These are phyloP conservation scores for Cheilosia vulpina DNA, from an alignment of 2,888 invertebrate genomes.

Conservation along the genomic window DNA sequence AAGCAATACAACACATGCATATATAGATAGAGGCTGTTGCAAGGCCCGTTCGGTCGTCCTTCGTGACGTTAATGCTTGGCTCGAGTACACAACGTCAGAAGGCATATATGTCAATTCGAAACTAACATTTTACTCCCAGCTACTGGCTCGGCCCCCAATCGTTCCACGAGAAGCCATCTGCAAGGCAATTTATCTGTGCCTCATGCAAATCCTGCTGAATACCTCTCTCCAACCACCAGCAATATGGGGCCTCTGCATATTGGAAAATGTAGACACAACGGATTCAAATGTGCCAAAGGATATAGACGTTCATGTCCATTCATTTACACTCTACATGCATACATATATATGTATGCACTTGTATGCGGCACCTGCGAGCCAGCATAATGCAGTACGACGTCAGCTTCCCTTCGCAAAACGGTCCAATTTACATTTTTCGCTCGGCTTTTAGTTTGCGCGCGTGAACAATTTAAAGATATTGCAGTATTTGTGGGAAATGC, in stretches of 20 bases:
- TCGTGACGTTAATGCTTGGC: constrained; percentile 46
- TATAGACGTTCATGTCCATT: constrained; percentile 35
- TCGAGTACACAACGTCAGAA: constrained; percentile 26
- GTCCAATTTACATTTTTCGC: constrained; percentile 27
- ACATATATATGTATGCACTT: background rate
- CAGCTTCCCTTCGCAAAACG: constrained; percentile 40
- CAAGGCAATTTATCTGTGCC: constrained; percentile 55
- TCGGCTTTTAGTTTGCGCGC: constrained; percentile 46
- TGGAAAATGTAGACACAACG: constrained; percentile 63
- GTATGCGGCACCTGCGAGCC: constrained; percentile 16
- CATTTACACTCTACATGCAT: constrained; percentile 36
- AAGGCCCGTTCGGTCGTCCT: background rate
- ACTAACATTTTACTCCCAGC: constrained; percentile 26
- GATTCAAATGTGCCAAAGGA: constrained; percentile 65
- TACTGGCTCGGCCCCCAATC: constrained; percentile 11
- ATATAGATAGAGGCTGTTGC: background rate
- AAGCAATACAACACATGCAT: constrained; percentile 41
- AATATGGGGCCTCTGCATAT: constrained; percentile 46
- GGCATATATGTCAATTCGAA: constrained; percentile 64
- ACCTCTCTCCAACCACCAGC: constrained; percentile 56
- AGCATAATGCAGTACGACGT: constrained; percentile 6
- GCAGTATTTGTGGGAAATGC: constrained; percentile 2
- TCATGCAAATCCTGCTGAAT: constrained; percentile 63
- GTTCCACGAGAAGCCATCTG: constrained; percentile 58
- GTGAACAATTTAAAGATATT: constrained; percentile 47